Evolutionary conservation across 2,113 vertebrate species (phyloP).

Genomic region (Brevimyrus niger): DNA sequence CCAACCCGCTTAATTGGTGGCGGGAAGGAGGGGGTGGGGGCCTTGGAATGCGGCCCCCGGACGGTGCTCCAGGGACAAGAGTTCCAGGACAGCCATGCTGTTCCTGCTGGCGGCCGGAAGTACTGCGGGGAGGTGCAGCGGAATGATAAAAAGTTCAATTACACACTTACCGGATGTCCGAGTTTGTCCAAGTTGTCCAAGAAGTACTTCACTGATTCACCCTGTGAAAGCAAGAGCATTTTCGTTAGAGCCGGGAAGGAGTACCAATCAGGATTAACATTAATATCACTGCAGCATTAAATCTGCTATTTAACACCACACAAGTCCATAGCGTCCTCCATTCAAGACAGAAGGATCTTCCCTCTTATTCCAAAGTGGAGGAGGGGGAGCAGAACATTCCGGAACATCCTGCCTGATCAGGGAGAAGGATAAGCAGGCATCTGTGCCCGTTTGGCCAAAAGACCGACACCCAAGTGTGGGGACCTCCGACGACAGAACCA

Average conservation of each 20-base stretch:
- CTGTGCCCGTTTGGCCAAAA: neutral
- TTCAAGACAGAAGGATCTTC: neutral
- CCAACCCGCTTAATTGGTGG: neutral
- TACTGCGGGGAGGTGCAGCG: neutral
- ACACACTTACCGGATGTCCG: conserved; percentile 77
- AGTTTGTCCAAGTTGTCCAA: conserved; percentile 97
- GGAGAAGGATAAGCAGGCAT: neutral
- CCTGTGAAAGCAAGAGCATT: conserved; percentile 54
- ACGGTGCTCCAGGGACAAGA: neutral
- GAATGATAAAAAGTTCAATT: neutral
- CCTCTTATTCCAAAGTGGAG: neutral
- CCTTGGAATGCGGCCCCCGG: neutral
- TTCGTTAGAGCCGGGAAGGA: neutral
- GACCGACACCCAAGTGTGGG: neutral
- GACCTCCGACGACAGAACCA: neutral
- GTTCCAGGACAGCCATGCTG: neutral
- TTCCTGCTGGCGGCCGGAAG: neutral
- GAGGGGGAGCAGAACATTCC: neutral
- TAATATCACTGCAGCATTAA: neutral
- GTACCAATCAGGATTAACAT: neutral
- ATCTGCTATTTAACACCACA: too few species aligned
- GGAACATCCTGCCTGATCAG: neutral
- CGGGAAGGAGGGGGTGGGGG: neutral
- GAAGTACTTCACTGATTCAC: conserved; percentile 97
- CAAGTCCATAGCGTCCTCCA: neutral